phyloP scores from a whole-genome alignment of 2,888 invertebrate genomes.

The Meghimatium bilineatum region DNA sequence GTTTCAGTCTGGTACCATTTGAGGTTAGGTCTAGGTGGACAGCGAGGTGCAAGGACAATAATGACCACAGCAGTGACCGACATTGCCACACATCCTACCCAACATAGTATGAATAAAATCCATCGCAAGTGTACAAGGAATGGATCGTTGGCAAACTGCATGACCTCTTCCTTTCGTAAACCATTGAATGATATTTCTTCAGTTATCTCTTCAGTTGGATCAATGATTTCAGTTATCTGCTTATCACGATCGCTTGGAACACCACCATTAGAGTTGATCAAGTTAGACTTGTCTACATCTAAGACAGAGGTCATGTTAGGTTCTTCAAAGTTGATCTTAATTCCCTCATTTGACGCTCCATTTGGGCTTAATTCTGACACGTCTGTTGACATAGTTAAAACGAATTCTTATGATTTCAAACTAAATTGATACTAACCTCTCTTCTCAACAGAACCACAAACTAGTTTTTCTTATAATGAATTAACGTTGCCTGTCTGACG shows the following conservation, averaged over 20 bases:
- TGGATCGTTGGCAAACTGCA: slow-evolving; percentile 97
- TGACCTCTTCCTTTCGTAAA: slow-evolving; percentile 95
- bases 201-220: slow-evolving; percentile 52
- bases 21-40: slow-evolving; percentile 80
- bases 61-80: slow-evolving; percentile 94
- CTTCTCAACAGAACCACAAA: not conserved
- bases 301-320: slow-evolving; percentile 48
- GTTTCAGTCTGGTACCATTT: slow-evolving; percentile 90
- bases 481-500: slow-evolving; percentile 2
- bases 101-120: slow-evolving; percentile 92
- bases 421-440: too few relatives aligned
- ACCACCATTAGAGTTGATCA: slow-evolving; percentile 58
- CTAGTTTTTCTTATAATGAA: not conserved
- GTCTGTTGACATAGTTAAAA: not conserved
- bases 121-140: slow-evolving; percentile 96
- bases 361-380: slow-evolving; percentile 4
- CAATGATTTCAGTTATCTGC: slow-evolving; percentile 49
- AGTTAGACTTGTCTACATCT: slow-evolving; percentile 67
- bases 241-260: slow-evolving; percentile 26
- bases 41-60: slow-evolving; percentile 90
- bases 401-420: not conserved
- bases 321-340: slow-evolving; percentile 56
- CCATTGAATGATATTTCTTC: slow-evolving; percentile 83
- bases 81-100: slow-evolving; percentile 96
- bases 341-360: slow-evolving; percentile 45